Evolutionary conservation across 2,113 vertebrate genomes (phyloP).

Genomic region (Morphnarchus princeps): DNA sequence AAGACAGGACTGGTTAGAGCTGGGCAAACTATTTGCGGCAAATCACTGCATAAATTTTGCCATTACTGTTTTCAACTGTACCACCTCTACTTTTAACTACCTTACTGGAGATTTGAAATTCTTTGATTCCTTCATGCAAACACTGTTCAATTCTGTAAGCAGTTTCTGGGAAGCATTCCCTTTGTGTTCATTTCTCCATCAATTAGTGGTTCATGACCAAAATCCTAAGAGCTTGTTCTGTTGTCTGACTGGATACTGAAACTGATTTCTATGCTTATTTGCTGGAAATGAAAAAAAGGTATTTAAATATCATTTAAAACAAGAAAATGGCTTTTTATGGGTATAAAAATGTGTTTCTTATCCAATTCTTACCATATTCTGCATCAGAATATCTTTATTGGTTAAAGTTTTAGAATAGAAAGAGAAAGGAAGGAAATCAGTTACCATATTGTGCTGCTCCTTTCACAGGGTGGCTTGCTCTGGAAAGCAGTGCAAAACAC

Average conservation of each 20-base stretch:
- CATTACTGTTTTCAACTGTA: neutral
- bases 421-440: neutral
- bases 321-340: neutral
- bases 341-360: neutral
- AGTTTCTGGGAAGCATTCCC: neutral
- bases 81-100: neutral
- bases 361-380: neutral
- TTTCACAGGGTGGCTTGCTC: neutral
- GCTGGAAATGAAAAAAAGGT: neutral
- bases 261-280: neutral
- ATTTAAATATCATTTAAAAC: neutral
- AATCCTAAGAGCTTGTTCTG: neutral
- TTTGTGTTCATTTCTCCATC: neutral
- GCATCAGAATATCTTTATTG: neutral
- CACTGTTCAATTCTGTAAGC: neutral
- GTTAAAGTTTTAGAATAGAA: neutral
- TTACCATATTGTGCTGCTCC: rapidly evolving
- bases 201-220: neutral
- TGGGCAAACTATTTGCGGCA: neutral
- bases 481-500: neutral
- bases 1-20: neutral
- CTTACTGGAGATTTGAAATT: neutral
- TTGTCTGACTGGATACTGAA: neutral
- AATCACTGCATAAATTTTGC: neutral
- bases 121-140: neutral